A percentile compares a stretch with the other conserved stretches of the same genome.
phyloP scores from a whole-genome alignment of 2,797 vertebrate species.

The Gymnothorax reevesii region DNA sequence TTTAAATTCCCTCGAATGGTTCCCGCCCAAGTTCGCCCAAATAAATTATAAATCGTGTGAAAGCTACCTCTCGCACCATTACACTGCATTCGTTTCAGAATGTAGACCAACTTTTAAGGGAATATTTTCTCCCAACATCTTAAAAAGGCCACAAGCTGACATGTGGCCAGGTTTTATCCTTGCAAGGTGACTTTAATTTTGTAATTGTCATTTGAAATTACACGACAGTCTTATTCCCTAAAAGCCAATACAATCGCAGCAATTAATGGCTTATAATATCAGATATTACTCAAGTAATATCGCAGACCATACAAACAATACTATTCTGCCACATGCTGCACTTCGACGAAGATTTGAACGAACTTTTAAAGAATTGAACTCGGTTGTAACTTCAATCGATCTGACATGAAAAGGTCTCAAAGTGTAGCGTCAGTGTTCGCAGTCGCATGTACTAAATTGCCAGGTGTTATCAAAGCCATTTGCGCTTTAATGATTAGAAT shows the following conservation, averaged over 20 bases:
- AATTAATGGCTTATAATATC: background rate
- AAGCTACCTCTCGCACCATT: background rate
- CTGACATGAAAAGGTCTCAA: background rate
- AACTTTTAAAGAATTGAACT: background rate
- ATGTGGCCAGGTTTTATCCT: background rate
- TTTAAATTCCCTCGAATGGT: conserved; percentile 54
- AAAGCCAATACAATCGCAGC: background rate
- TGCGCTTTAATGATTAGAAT: background rate
- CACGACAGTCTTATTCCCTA: background rate
- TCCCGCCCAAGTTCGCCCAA: conserved; percentile 34
- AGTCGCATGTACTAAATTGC: background rate
- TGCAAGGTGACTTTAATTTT: background rate
- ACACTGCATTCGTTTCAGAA: background rate
- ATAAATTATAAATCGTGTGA: conserved; percentile 54
- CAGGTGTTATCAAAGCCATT: background rate
- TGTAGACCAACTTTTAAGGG: background rate
- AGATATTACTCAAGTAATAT: background rate
- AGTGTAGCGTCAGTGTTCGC: background rate
- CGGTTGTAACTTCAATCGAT: background rate
- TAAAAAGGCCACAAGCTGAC: background rate
- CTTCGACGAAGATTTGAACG: background rate
- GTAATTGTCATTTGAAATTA: background rate
- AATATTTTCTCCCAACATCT: background rate
- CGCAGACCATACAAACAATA: background rate
- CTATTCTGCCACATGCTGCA: background rate